Base-by-base conservation (phyloP, 1,140 invertebrate genomes). In the Cydia pomonella region DNA sequence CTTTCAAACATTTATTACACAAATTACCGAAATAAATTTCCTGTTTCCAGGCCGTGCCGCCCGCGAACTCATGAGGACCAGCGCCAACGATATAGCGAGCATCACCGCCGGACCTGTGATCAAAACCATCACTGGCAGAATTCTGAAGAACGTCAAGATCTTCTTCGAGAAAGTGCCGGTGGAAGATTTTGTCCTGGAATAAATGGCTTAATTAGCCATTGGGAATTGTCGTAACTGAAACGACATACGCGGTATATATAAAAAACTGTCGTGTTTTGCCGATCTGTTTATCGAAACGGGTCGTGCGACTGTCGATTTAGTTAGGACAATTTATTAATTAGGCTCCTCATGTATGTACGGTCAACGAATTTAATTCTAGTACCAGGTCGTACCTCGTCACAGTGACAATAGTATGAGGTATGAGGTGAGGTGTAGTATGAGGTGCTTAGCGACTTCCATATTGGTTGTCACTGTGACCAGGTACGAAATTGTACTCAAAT, bases 11-110 rank as follows among this genome's bases (percentile, higher is more conserved):
- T 0, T 12, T 41, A 41, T 10, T 10, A 41, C 38, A 41, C 38
- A 7, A 12, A 41, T 13, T 44, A 44, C 12, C 12, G 16, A 44
- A 44, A 29, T 41, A 41, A 27, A 10, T 7, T 59, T 33, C 3
- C 13, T 76, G 13, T 12, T 53, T 73, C 12, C 73, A 83, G 81
- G 76, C 47, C 25, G 73, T 27, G 76, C 81, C 10, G 79, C 79
- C 27, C 25, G 76, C 9, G 72, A 77, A 16, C n/a, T 79, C 12
- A 47, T 79, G 13, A 29, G 5, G 1, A 64, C 62, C 25, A 75
- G 38, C 13, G 47, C 62, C 1, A 77, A 79, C 27, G 78, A 73
- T 27, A 73, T 79, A 9, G 29, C 76, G 7, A 7, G 12, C 3
- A 75, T 77, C 53, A 75, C 76, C 13, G 78, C 73, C 2, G 71